A percentile compares a stretch with the other conserved stretches of the same genome.
phyloP scores from a whole-genome alignment of 2,797 vertebrate species.

The Nothura maculosa region DNA sequence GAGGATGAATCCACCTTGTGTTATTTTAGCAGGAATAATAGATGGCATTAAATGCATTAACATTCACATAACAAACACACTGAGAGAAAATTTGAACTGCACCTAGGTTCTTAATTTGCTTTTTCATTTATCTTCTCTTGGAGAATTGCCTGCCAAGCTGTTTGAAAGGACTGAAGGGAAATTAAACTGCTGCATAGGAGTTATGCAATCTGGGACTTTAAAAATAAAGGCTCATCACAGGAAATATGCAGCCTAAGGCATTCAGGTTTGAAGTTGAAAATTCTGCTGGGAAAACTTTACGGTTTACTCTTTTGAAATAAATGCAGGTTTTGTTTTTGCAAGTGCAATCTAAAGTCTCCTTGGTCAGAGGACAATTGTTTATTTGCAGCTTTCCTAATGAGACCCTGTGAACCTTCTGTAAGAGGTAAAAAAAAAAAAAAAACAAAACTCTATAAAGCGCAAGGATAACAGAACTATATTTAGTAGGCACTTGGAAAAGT shows the following conservation, averaged over 20 bases:
- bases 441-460: not conserved
- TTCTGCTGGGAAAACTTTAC: not conserved
- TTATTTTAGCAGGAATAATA: constrained; percentile 31
- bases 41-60: constrained; percentile 46
- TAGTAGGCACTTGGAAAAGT: constrained; percentile 23
- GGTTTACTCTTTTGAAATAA: constrained; percentile 17
- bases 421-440: not conserved
- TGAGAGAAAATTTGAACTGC: constrained; percentile 40
- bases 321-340: not conserved
- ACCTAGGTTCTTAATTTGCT: constrained; percentile 67
- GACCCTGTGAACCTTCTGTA: not conserved
- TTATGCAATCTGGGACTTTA: constrained; percentile 58
- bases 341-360: not conserved
- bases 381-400: not conserved
- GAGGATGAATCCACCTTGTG: constrained; percentile 31
- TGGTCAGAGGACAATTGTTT: not conserved
- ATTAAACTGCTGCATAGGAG: constrained; percentile 70
- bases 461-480: not conserved
- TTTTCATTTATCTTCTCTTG: constrained; percentile 72
- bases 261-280: constrained; percentile 36
- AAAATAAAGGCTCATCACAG: constrained; percentile 48
- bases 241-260: constrained; percentile 26
- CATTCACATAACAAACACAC: constrained; percentile 59
- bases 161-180: constrained; percentile 64
- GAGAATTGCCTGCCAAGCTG: constrained; percentile 68